phyloP scores from a whole-genome alignment of 2,113 vertebrate genomes.

The Campylomormyrus numenius region DNA sequence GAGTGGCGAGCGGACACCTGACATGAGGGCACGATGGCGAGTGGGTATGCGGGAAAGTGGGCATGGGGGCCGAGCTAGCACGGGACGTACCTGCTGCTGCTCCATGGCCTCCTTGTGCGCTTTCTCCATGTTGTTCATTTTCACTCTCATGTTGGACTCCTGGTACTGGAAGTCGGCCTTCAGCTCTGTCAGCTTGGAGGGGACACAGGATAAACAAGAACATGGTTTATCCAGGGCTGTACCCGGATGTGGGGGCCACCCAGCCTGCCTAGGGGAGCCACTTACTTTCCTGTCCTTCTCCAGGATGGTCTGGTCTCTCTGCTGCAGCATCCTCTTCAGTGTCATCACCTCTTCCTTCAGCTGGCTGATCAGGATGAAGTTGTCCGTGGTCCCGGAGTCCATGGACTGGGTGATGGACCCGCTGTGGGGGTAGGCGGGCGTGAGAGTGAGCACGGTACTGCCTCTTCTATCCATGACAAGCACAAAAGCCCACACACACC shows the following conservation, averaged over 20 bases:
- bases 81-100: constrained; percentile 74
- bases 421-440: constrained; percentile 57
- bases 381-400: constrained; percentile 97
- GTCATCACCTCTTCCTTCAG: constrained; percentile 99
- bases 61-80: neutral
- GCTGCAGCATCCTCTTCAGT: constrained; percentile 90
- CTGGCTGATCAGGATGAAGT: constrained; percentile 98
- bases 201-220: neutral
- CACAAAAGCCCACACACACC: constrained; percentile 52
- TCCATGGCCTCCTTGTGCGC: constrained; percentile 95
- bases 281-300: constrained; percentile 94
- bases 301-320: constrained; percentile 92
- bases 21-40: neutral
- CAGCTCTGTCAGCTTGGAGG: constrained; percentile 83
- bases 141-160: constrained; percentile 92
- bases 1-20: neutral
- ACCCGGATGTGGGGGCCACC: too few relatives aligned
- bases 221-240: neutral
- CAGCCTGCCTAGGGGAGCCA: neutral
- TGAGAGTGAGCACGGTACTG: neutral
- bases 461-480: neutral
- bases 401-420: constrained; percentile 97
- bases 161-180: constrained; percentile 99
- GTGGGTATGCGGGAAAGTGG: neutral
- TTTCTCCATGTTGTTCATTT: constrained; percentile 99